phyloP scores from a whole-genome alignment of 2,113 vertebrate genomes.

The Silurus glanis region DNA sequence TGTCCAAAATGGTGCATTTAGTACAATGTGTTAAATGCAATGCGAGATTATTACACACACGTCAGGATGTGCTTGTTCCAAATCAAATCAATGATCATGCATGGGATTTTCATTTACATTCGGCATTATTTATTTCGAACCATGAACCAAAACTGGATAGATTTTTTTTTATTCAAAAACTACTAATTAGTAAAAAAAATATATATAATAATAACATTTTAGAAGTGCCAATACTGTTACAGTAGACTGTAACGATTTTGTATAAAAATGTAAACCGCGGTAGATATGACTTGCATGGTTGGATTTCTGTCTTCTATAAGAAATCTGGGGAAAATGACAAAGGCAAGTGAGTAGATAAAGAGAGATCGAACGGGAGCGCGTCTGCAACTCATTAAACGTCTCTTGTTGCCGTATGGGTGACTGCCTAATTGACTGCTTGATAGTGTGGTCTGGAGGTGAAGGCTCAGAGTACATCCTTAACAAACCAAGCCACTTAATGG shows the following conservation, averaged over 20 bases:
- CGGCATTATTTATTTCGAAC: background rate
- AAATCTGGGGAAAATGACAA: constrained; percentile 42
- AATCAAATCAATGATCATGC: too few relatives aligned
- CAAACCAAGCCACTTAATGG: constrained; percentile 76
- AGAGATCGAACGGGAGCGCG: constrained; percentile 51
- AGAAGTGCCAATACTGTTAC: background rate
- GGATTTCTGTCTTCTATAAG: background rate
- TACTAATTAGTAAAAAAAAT: background rate
- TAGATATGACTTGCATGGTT: background rate
- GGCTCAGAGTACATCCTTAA: constrained; percentile 66
- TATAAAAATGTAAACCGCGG: background rate
- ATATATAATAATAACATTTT: too few relatives aligned
- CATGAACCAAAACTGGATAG: background rate
- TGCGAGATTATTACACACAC: background rate
- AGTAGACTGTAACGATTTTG: background rate
- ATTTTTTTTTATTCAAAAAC: background rate
- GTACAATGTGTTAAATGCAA: background rate
- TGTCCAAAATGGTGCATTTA: background rate
- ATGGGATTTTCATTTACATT: background rate
- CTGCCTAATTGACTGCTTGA: constrained; percentile 82
- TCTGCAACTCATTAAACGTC: constrained; percentile 57
- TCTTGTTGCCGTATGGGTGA: constrained; percentile 65
- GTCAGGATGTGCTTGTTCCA: background rate
- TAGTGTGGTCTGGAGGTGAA: constrained; percentile 72
- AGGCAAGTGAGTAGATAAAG: constrained; percentile 46